A percentile compares a stretch with the other conserved stretches of the same genome.
Conservation (phyloP, 2,113 vertebrate genomes). For the Pteruthius melanotis region DNA sequence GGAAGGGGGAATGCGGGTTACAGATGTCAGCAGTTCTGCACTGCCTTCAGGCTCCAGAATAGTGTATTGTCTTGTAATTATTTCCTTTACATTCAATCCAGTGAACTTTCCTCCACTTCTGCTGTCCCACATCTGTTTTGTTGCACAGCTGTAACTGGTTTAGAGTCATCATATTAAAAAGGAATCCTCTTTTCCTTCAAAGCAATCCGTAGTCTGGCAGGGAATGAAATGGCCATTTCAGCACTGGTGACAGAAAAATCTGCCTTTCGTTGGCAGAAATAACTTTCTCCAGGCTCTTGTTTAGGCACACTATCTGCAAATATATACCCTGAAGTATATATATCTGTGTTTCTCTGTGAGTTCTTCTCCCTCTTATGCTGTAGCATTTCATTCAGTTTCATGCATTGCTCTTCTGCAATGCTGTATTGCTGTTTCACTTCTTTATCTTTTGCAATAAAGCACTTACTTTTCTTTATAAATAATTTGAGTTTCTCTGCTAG, state of each 20-base stretch:
- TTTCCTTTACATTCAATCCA: neutral
- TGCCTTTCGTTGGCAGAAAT: constrained; percentile 32
- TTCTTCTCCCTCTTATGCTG: neutral
- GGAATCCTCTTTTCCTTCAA: constrained; percentile 2
- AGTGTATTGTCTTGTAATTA: neutral
- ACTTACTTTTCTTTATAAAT: neutral
- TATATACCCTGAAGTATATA: neutral
- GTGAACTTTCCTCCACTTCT: constrained; percentile 62
- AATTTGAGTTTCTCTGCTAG: neutral
- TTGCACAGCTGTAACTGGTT: constrained; percentile 56
- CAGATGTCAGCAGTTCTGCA: neutral
- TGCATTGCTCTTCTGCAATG: neutral
- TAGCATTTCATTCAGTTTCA: neutral
- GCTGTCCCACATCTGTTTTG: constrained; percentile 12
- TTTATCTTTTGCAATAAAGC: neutral
- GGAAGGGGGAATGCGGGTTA: neutral
- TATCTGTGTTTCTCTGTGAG: neutral
- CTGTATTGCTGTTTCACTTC: neutral
- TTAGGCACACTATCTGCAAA: neutral
- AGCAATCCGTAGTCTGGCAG: constrained; percentile 27
- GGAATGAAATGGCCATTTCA: constrained; percentile 36
- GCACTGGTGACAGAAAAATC: constrained; percentile 14
- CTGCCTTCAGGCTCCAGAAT: neutral
- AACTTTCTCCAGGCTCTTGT: neutral
- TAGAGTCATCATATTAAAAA: constrained; percentile 9